A percentile compares a stretch with the other conserved stretches of the same genome.
These are phyloP conservation scores for Nerophis lumbriciformis DNA, from an alignment of 2,113 vertebrate genomes.

Conservation along the genomic window DNA sequence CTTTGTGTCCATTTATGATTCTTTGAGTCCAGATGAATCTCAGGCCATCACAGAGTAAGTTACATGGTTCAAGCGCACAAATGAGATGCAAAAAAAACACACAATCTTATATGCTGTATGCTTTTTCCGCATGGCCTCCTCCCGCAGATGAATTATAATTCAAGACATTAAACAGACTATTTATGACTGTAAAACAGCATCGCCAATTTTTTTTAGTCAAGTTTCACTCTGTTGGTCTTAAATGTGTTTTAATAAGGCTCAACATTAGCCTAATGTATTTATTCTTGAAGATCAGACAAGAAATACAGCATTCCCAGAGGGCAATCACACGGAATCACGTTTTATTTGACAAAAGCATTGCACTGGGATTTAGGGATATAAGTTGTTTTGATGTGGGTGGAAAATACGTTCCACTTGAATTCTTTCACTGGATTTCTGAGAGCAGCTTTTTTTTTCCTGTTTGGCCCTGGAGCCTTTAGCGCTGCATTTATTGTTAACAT, in stretches of 20 bases:
- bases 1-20: constrained; percentile 72
- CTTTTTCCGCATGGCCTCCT: neutral
- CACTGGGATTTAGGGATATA: constrained; percentile 37
- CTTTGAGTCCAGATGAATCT: constrained; percentile 67
- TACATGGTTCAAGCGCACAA: neutral
- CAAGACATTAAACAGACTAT: constrained; percentile 2
- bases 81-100: neutral
- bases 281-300: constrained; percentile 32
- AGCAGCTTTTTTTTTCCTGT: constrained; percentile 15
- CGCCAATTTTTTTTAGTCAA: constrained; percentile 7
- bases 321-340: constrained; percentile 33
- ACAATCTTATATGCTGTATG: neutral
- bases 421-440: constrained; percentile 47
- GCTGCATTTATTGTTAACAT: constrained; percentile 52
- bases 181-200: constrained; percentile 2
- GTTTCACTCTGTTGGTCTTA: constrained; percentile 20
- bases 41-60: constrained; percentile 73
- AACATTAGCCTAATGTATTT: constrained; percentile 45
- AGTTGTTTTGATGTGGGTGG: constrained; percentile 44
- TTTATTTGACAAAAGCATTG: constrained; percentile 45
- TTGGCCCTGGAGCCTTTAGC: constrained; percentile 42
- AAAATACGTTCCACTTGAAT: constrained; percentile 50
- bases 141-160: neutral
- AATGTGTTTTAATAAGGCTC: constrained; percentile 33
- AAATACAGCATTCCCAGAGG: constrained; percentile 29